Evolutionary conservation across 1,140 invertebrate genomes (phyloP), one percentile per base, ranked within the genome.

Genomic region (Micrasema longulum): DNA sequence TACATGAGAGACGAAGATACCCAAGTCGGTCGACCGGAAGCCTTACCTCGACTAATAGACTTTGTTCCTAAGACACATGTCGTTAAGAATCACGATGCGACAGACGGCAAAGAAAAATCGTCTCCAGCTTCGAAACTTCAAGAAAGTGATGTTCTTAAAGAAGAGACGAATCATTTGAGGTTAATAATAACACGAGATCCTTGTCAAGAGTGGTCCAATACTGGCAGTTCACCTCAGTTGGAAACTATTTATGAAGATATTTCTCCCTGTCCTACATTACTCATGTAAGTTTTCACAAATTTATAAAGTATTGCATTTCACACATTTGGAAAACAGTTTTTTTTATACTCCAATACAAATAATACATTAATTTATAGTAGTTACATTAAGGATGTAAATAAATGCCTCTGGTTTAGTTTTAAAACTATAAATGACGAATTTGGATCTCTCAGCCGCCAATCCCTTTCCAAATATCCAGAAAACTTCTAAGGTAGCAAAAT

Each of bases 231-330:
- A 14, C 73, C 73, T 26, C 73, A 75, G 6, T 77, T 91, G 55
- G 89, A 89, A 22, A 90, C 89, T 38, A 91, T 91, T 74, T 89
- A 89, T 0, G 89, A 91, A 79, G 84, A 89, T 35, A 66, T 67
- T 9, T 70, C 73, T 3, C 52, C 35, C 1, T 71, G 73, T 41
- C 73, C 69, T 12, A 75, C 69, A 10, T 53, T 75, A 14, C 69
- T 71, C 12, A 69, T 72, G 73, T 75, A 60, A 75, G 73, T 72
- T 48, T 10, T 38, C n/a, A n/a, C n/a, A n/a, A n/a, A n/a, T n/a
- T n/a, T n/a, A n/a, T n/a, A n/a, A n/a, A n/a, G n/a, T n/a, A n/a
- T n/a, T n/a, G n/a, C n/a, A n/a, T n/a, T n/a, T n/a, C n/a, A n/a
- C n/a, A n/a, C n/a, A n/a, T n/a, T n/a, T n/a, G n/a, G n/a, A n/a